Evolutionary conservation across 2,797 vertebrate species (phyloP), one percentile per base, ranked within the genome.

Genomic region (Sebastes aleutianus): DNA sequence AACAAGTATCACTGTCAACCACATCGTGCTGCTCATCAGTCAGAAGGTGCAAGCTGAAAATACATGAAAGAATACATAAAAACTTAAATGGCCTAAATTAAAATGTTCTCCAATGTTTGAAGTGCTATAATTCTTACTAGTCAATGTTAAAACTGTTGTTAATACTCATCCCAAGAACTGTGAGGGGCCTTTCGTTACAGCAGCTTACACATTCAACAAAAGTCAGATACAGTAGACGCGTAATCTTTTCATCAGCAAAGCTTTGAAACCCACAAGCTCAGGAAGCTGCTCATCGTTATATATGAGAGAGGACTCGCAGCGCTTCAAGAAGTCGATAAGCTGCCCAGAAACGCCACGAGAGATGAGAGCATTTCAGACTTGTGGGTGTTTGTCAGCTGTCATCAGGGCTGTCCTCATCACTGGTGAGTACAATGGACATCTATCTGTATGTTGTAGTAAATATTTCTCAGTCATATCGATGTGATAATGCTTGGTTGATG

Each of bases 351-450:
- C 39, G n/a, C 8, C 47, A 0, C 29, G 3, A 73, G 71, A 36
- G 10, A 93, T 90, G 79, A 76, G 24, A 47, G 74, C 64, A 18
- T n/a, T 54, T 69, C 50, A 79, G 14, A 54, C 0, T 6, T 14
- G 34, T 54, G 64, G 66, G 39, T 66, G 63, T 76, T 73, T 68
- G n/a, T 74, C 77, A 26, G 57, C 63, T 8, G 36, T 76, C 39
- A 2, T 89, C 70, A 86, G 57, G 72, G 31, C 81, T 13, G 3
- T 88, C 36, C 53, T 93, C 36, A 29, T 91, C 24, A 74, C 78
- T 64, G 93, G 95, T 95, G 87, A 95, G 95, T 88, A 62, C 29
- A 22, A 50, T 5, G 1, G 0, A 14, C 13, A 26, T 14, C 43
- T n/a, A 8, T 54, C 29, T n/a, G 0, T 18, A 24, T 63, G 14